A percentile compares a stretch with the other conserved stretches of the same genome.
These are phyloP conservation scores for Dugesia japonica DNA, from an alignment of 2,888 invertebrate species.

Conservation along the genomic window DNA sequence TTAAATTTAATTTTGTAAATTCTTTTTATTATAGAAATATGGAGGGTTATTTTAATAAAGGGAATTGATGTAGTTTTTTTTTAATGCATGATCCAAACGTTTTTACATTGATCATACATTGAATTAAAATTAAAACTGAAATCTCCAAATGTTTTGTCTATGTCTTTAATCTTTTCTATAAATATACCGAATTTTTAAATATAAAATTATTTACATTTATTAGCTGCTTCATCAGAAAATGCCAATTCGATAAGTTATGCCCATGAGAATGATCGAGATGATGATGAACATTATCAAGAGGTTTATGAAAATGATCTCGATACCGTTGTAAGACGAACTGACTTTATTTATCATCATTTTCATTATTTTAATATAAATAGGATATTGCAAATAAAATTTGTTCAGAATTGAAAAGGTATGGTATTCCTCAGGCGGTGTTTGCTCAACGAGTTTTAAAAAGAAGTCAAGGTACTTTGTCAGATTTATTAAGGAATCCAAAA, in stretches of 20 bases:
- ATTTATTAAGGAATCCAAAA: conserved; percentile 87
- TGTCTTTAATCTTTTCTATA: no score
- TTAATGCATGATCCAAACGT: no score
- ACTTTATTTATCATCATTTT: background rate
- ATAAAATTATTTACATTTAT: background rate
- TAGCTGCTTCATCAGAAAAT: conserved; percentile 20
- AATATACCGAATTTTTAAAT: no score
- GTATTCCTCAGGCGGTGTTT: conserved; percentile 97
- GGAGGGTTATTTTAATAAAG: no score
- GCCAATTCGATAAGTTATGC: background rate
- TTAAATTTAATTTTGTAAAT: no score
- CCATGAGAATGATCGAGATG: conserved; percentile 6
- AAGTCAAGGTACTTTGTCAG: conserved; percentile 91
- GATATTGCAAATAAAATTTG: conserved; percentile 30
- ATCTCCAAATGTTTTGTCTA: no score
- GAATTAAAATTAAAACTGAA: no score
- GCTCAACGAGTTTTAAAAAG: conserved; percentile 92
- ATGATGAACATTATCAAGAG: conserved; percentile 20
- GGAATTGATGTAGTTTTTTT: no score
- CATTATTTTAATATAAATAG: background rate
- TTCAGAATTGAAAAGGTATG: conserved; percentile 84
- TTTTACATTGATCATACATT: no score
- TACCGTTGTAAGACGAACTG: background rate
- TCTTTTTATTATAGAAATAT: no score
- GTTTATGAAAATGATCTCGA: conserved; percentile 13